Percentiles rank a stretch among this genome's conserved stretches.
phyloP scores from a whole-genome alignment of 2,888 invertebrate species.

The Mythimna loreyi region DNA sequence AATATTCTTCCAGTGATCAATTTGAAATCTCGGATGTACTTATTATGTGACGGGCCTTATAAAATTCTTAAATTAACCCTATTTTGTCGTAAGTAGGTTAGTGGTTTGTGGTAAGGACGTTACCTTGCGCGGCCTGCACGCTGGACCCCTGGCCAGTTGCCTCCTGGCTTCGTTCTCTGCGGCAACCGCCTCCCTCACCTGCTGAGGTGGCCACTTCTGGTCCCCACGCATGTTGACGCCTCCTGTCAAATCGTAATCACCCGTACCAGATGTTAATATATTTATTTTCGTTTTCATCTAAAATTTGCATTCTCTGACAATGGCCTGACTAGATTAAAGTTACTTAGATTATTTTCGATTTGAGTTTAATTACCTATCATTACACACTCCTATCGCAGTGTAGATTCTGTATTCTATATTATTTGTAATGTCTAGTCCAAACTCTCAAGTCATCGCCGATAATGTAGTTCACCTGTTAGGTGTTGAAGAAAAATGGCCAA shows the following conservation, averaged over 20 bases:
- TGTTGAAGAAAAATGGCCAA: slow-evolving; percentile 27
- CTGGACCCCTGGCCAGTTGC: slow-evolving; percentile 94
- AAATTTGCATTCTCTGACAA: neutral
- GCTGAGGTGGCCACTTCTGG: slow-evolving; percentile 96
- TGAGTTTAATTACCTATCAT: neutral
- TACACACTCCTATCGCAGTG: neutral
- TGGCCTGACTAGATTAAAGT: neutral
- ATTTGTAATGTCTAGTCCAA: neutral
- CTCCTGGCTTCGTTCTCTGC: slow-evolving; percentile 94
- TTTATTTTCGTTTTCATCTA: neutral
- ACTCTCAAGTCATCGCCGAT: neutral
- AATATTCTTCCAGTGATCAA: neutral
- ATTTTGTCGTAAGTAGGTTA: neutral
- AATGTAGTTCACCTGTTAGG: slow-evolving; percentile 30
- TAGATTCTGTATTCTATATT: neutral
- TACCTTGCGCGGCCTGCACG: slow-evolving; percentile 93
- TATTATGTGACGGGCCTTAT: neutral
- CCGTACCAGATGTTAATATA: slow-evolving; percentile 24
- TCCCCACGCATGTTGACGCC: slow-evolving; percentile 96
- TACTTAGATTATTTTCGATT: too few relatives aligned
- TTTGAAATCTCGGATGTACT: neutral
- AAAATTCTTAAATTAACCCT: slow-evolving; percentile 4
- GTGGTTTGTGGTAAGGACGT: neutral
- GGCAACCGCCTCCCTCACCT: slow-evolving; percentile 93
- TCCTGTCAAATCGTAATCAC: slow-evolving; percentile 83